phyloP scores from a whole-genome alignment of 2,113 vertebrate genomes.

The Misgurnus mizolepis region DNA sequence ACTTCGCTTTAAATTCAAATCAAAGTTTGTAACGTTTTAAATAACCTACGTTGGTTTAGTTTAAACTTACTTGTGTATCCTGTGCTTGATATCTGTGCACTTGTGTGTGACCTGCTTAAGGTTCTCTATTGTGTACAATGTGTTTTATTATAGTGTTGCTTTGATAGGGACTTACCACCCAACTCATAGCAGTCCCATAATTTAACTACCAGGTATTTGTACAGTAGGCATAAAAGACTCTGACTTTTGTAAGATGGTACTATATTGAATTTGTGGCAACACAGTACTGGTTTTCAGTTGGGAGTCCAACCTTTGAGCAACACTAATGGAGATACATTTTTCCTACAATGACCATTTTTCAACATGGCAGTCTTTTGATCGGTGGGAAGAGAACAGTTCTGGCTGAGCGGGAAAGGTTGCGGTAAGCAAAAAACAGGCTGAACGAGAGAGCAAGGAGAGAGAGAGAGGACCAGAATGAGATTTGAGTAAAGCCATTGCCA shows the following conservation, averaged over 20 bases:
- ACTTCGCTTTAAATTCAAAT: too few species aligned
- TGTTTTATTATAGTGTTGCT: too few species aligned
- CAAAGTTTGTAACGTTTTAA: too few species aligned
- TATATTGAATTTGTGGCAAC: background rate
- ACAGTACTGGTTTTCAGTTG: background rate
- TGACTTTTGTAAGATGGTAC: background rate
- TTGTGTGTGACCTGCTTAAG: too few species aligned
- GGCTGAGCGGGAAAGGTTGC: background rate
- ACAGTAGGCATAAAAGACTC: background rate
- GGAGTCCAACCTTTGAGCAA: background rate
- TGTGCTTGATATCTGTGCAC: too few species aligned
- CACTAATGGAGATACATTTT: background rate
- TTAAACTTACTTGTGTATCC: too few species aligned
- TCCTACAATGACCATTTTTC: conserved; percentile 22
- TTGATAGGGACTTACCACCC: too few species aligned
- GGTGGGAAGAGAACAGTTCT: conserved; percentile 16
- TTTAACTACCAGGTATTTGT: background rate
- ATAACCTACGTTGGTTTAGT: too few species aligned
- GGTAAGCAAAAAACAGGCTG: background rate
- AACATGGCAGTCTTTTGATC: conserved; percentile 13
- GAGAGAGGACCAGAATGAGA: background rate
- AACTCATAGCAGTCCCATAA: background rate
- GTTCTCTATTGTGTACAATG: too few species aligned
- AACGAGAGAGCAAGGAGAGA: background rate
- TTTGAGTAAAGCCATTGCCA: background rate